These are phyloP conservation scores for Merops nubicus DNA, from an alignment of 2,113 vertebrate species.

Conservation along the genomic window DNA sequence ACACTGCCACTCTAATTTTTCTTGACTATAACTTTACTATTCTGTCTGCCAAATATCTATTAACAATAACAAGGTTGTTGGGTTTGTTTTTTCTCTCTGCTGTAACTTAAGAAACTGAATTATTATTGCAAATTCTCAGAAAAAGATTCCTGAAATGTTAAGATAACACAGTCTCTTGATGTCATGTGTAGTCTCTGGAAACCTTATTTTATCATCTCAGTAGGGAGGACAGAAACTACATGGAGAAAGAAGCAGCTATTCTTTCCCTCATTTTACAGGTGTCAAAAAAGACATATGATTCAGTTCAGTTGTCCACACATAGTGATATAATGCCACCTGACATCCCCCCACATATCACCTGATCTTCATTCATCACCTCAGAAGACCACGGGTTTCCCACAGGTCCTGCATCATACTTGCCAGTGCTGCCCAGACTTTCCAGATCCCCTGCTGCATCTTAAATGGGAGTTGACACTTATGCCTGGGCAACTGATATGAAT, in stretches of 20 bases:
- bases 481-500: fast-evolving
- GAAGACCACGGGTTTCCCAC: background rate
- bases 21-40: background rate
- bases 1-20: background rate
- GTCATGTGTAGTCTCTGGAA: background rate
- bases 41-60: background rate
- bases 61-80: background rate
- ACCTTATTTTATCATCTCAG: background rate
- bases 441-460: background rate
- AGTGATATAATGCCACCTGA: background rate
- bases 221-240: background rate
- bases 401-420: background rate
- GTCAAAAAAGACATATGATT: background rate
- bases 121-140: background rate
- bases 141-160: background rate
- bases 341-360: background rate
- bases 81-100: background rate
- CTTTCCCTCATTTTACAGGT: background rate
- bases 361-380: background rate
- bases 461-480: background rate
- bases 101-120: background rate
- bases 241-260: background rate
- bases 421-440: background rate
- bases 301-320: background rate
- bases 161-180: background rate